Evolutionary conservation across 1,140 invertebrate genomes (phyloP).

Genomic region (Rhagoletis zephyria): DNA sequence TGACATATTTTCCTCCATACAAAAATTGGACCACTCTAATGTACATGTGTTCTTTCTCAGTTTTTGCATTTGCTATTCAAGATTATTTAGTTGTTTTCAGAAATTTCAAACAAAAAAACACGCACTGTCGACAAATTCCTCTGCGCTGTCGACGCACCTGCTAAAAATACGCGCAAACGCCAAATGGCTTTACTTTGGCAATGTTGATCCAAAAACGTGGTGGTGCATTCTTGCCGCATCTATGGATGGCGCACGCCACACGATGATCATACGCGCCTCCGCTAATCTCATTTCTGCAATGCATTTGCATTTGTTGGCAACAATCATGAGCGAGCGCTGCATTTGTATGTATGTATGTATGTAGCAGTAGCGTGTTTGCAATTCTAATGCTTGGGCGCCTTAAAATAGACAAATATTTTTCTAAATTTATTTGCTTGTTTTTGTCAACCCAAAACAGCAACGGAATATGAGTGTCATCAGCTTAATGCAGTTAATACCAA

Average conservation of each 20-base stretch:
- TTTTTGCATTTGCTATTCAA: constrained; percentile 6
- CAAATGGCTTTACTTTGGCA: constrained; percentile 47
- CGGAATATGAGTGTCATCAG: background rate
- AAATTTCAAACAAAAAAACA: background rate
- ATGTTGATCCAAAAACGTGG: constrained; percentile 47
- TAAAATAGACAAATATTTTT: constrained; percentile 35
- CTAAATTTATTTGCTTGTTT: constrained; percentile 30
- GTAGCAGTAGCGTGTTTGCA: background rate
- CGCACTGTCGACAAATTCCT: constrained; percentile 18
- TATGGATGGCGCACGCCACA: background rate
- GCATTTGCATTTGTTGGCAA: constrained; percentile 12
- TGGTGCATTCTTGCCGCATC: background rate
- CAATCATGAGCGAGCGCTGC: constrained; percentile 3
- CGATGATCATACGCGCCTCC: background rate
- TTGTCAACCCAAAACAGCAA: constrained; percentile 22
- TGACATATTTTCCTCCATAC: too few relatives aligned
- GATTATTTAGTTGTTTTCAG: background rate
- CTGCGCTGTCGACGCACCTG: background rate
- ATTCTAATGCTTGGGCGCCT: constrained; percentile 30
- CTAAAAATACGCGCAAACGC: constrained; percentile 35
- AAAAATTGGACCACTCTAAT: too few relatives aligned
- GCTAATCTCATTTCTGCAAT: background rate
- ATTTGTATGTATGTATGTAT: constrained; percentile 31
- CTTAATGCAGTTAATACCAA: background rate
- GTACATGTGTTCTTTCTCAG: too few relatives aligned